phyloP scores from a whole-genome alignment of 2,888 invertebrate species.

The Drosophila lutescens region DNA sequence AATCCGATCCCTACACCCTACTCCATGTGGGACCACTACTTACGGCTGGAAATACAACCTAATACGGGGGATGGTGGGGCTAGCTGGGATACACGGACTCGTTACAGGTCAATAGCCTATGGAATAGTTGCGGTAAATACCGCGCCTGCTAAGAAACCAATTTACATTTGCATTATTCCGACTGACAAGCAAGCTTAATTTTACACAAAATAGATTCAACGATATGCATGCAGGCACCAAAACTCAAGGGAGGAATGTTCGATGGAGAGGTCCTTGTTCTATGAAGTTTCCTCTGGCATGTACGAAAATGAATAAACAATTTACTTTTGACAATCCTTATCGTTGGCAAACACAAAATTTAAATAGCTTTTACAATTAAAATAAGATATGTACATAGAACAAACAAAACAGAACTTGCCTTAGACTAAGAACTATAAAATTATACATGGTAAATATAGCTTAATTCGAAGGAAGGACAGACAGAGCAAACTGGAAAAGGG shows the following conservation, averaged over 20 bases:
- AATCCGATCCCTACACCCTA: neutral
- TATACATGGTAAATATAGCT: conserved; percentile 29
- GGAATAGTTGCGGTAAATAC: conserved; percentile 81
- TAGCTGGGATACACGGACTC: conserved; percentile 26
- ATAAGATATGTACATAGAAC: conserved; percentile 33
- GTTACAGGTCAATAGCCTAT: conserved; percentile 75
- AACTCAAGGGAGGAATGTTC: neutral
- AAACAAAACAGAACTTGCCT: conserved; percentile 27
- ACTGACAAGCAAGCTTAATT: conserved; percentile 3
- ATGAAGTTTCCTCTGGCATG: conserved; percentile 11
- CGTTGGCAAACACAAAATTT: conserved; percentile 15
- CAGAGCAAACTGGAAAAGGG: neutral
- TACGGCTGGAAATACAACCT: conserved; percentile 26
- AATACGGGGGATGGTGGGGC: conserved; percentile 30
- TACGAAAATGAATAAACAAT: neutral
- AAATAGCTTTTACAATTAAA: conserved; percentile 11
- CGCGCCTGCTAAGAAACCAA: conserved; percentile 81
- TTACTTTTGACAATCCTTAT: neutral
- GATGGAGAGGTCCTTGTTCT: conserved; percentile 24
- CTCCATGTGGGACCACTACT: conserved; percentile 17
- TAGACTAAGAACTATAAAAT: conserved; percentile 15
- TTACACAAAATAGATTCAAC: conserved; percentile 12
- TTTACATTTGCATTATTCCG: conserved; percentile 23
- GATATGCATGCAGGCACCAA: conserved; percentile 24
- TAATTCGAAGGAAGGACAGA: conserved; percentile 7